These are phyloP conservation scores for Lepidochitona cinerea DNA, from an alignment of 2,888 invertebrate genomes.

Conservation along the genomic window DNA sequence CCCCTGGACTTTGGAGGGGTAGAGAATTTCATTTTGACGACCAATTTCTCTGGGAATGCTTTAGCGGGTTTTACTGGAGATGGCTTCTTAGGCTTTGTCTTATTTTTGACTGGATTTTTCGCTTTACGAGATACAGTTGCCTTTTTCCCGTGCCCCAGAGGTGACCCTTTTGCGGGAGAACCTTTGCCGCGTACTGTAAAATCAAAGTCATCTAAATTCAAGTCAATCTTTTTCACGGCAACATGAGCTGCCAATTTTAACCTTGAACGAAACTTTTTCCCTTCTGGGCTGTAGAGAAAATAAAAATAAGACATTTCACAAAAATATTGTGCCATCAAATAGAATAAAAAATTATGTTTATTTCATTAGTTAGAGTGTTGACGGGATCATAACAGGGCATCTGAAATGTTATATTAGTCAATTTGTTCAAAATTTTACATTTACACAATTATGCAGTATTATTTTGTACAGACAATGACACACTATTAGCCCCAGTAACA, in stretches of 20 bases:
- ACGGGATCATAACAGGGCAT: no score
- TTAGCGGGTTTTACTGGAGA: conserved; percentile 33
- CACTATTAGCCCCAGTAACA: no score
- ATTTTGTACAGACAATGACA: no score
- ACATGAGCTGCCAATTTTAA: conserved; percentile 46
- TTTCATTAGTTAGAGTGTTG: no score
- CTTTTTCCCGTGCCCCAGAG: conserved; percentile 15
- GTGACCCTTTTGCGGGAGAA: conserved; percentile 12
- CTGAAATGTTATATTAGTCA: background rate
- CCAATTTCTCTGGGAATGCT: conserved; percentile 42
- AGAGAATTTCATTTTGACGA: conserved; percentile 53
- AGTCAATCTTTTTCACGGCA: conserved; percentile 25
- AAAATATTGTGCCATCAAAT: no score
- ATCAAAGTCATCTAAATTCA: conserved; percentile 47
- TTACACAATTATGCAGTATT: no score
- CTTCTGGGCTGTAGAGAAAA: conserved; percentile 56
- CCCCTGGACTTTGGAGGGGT: conserved; percentile 18
- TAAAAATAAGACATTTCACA: background rate
- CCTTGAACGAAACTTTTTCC: conserved; percentile 54
- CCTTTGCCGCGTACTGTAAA: conserved; percentile 44
- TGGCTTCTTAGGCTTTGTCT: conserved; percentile 23
- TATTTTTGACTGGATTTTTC: conserved; percentile 19
- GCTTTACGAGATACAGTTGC: conserved; percentile 4
- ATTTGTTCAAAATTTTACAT: background rate
- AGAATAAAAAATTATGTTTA: background rate